Conservation (phyloP, 2,888 invertebrate genomes). For the Blastobasis adustella region DNA sequence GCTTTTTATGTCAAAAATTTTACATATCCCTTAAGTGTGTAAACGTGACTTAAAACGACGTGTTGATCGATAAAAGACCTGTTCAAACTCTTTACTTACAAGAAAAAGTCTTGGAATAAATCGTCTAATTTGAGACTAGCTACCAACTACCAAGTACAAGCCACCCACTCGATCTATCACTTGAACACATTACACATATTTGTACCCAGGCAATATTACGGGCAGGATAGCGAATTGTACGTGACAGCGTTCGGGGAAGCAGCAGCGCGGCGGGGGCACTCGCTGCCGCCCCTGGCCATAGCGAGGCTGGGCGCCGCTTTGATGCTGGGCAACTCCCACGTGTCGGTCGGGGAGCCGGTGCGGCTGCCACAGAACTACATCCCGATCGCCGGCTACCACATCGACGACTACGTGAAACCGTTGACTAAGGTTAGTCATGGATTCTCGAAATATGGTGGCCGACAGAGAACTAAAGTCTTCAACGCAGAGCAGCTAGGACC, state of each 20-base stretch:
- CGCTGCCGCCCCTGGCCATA: slow-evolving; percentile 27
- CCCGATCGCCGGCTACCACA: slow-evolving; percentile 44
- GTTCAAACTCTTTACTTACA: background rate
- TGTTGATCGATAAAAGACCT: no score
- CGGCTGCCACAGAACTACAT: slow-evolving; percentile 39
- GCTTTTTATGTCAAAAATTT: no score
- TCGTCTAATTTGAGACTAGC: background rate
- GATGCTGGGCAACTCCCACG: slow-evolving; percentile 44
- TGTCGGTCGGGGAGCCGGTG: slow-evolving; percentile 29
- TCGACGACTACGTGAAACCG: slow-evolving; percentile 29
- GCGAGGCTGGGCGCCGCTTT: slow-evolving; percentile 35
- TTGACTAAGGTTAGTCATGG: slow-evolving; percentile 3
- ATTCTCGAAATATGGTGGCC: no score
- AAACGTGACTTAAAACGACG: no score
- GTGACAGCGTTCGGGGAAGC: slow-evolving; percentile 12
- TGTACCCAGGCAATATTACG: background rate
- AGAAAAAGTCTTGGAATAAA: background rate
- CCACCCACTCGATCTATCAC: background rate
- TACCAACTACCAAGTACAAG: background rate
- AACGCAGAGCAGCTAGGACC: no score
- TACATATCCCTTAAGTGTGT: no score
- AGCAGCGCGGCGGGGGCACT: slow-evolving; percentile 18
- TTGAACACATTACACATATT: background rate
- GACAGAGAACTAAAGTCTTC: no score
- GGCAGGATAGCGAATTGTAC: slow-evolving; percentile 5